Base-by-base conservation (phyloP, 1,140 invertebrate genomes). In the Drosophila trapezifrons region DNA sequence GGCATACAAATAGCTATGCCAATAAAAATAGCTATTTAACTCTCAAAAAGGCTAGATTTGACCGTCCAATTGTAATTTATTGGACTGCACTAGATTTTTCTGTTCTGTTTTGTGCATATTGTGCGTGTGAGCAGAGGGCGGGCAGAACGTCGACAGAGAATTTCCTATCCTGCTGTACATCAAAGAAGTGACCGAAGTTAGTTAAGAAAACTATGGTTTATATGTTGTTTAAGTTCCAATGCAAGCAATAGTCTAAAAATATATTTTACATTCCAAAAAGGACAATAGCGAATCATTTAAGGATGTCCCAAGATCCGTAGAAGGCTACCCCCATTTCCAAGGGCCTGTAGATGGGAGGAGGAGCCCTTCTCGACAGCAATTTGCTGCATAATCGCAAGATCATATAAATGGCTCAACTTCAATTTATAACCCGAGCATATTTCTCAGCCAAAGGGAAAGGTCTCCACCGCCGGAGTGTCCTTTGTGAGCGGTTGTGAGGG, bases 351-450 rank as follows among this genome's bases (percentile, higher is more conserved):
- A 43, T 13, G 42, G 51, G 35, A 8, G 51, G 37, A 29, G 40
- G 15, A 20, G 18, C 29, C 35, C 9, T 51, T 15, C 43, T 56
- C 54, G 22, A 49, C 43, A 66, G 60, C 75, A 78, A 83, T 72
- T 84, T 84, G 81, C 76, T 80, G 72, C 80, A 84, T 84, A 83
- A 84, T 84, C 80, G 76, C 63, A 72, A 80, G 80, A 84, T 84
- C 80, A 83, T 84, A 83, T 84, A 77, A 84, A 84, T 84, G 77
- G 81, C 73, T 84, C 77, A 85, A 85, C 81, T 85, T 85, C 74
- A 85, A 85, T 85, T 85, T 85, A 85, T 80, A 78, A 80, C 73
- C 60, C 74, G 56, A 70, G 54, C 76, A 84, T 84, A 78, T 85
- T 85, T 84, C 46, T 55, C 66, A 69, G 46, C 29, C 46, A 38